These are phyloP conservation scores for Takifugu rubripes DNA, from an alignment of 2,797 vertebrate species.

Conservation along the genomic window DNA sequence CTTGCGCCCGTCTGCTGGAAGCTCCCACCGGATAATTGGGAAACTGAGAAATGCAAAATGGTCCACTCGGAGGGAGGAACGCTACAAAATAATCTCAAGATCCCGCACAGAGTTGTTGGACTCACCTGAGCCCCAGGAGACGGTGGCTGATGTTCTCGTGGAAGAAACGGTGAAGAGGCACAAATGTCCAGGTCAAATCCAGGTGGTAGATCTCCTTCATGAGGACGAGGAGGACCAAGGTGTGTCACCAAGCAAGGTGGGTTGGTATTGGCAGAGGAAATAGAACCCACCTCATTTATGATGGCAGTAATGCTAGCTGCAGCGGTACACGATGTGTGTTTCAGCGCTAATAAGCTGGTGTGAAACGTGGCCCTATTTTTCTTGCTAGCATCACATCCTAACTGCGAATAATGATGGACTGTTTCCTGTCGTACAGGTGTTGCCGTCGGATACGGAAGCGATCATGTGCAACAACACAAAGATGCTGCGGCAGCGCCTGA, in stretches of 20 bases:
- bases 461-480: conserved; percentile 93
- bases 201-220: conserved; percentile 89
- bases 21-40: conserved; percentile 77
- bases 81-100: conserved; percentile 85
- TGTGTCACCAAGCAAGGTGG: conserved; percentile 65
- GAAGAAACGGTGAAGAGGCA: not conserved
- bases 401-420: no score
- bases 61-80: conserved; percentile 79
- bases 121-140: conserved; percentile 25
- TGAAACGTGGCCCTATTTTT: no score
- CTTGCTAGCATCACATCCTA: no score
- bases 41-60: conserved; percentile 78
- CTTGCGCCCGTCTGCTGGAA: conserved; percentile 75
- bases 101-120: conserved; percentile 68
- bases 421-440: conserved; percentile 26
- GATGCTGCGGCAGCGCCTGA: conserved; percentile 88
- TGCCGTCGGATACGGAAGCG: conserved; percentile 75
- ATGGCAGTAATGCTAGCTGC: no score
- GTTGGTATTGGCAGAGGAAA: not conserved
- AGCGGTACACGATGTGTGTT: no score
- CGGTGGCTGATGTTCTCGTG: conserved; percentile 27
- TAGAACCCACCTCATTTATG: no score
- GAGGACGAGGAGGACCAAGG: conserved; percentile 73
- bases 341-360: no score
- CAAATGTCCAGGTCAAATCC: conserved; percentile 68